Base-by-base conservation (phyloP, 2,888 invertebrate genomes). In the Panzeria rudis region DNA sequence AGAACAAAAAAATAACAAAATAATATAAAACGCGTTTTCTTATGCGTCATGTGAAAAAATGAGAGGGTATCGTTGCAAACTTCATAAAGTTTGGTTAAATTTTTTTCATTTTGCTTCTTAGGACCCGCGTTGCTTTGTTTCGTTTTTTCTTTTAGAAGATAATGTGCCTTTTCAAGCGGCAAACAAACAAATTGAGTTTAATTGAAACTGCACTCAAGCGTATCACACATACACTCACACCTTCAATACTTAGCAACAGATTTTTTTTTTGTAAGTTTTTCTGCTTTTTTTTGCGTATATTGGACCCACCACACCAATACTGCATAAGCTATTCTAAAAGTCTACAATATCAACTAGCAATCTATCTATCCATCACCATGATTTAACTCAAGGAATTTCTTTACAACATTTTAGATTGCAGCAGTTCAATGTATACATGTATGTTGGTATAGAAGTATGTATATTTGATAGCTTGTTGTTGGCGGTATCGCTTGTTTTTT, bases 151-250 rank as follows among this genome's bases (percentile, higher is more conserved):
- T 35, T 73, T 68, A 78, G 73, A 84, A 78, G 84, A 84, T 82
- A 78, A 85, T 85, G 84, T 82, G 84, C 81, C 81, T 82, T 85
- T 82, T 78, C 78, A 85, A 86, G 87, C 87, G 87, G 87, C 84
- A 86, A 87, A 86, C 88, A 88, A 87, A 87, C 88, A 88, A 88
- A 88, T 88, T 88, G 87, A 87, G 87, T 87, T 88, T 88, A 87
- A 88, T 88, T 88, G 88, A 88, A 86, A 83, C 85, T 86, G 83
- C 85, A 86, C 80, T 75, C 80, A 77, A 62, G 73, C 71, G 35
- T 73, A 72, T 68, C 59, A 81, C 69, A 77, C 44, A 80, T 20
- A 73, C 69, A 71, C 61, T 29, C 38, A 72, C 64, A 66, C 61
- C 47, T 71, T 47, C 41, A 54, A 64, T 54, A 62, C 7, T 59